Conservation (phyloP, 2,797 vertebrate species). For the Luscinia megarhynchos region DNA sequence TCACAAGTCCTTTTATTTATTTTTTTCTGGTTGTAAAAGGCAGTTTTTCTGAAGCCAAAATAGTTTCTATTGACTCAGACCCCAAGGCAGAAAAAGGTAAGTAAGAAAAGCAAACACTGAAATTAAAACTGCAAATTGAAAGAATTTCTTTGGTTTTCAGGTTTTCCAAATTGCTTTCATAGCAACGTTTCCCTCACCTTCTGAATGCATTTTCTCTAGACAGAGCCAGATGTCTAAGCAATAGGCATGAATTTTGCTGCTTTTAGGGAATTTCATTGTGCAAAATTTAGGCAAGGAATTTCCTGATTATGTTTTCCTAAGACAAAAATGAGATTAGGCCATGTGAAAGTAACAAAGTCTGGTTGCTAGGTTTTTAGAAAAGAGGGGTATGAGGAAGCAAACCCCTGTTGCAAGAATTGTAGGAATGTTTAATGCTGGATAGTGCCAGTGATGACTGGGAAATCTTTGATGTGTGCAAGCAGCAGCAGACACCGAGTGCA, state of each 20-base stretch:
- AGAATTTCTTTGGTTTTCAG: background rate
- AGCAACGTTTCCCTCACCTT: background rate
- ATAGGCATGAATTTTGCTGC: background rate
- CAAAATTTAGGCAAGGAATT: background rate
- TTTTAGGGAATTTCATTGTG: background rate
- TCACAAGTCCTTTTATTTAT: background rate
- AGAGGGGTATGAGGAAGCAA: background rate
- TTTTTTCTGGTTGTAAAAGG: background rate
- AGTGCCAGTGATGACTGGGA: background rate
- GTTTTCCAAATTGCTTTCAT: background rate
- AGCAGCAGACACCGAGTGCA: too few relatives aligned
- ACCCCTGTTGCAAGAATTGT: background rate
- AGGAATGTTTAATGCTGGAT: background rate
- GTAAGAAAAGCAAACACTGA: background rate
- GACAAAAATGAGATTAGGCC: background rate
- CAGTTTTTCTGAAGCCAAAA: background rate
- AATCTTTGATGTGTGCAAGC: background rate
- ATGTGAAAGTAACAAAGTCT: background rate
- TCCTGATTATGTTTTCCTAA: background rate
- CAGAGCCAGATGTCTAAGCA: background rate
- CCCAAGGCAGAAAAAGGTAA: background rate
- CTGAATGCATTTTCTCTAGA: background rate
- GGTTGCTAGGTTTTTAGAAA: accelerated
- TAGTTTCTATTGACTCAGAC: background rate
- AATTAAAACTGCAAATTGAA: background rate